These are phyloP conservation scores for Alcedo atthis DNA, from an alignment of 2,797 vertebrate genomes.

Conservation along the genomic window DNA sequence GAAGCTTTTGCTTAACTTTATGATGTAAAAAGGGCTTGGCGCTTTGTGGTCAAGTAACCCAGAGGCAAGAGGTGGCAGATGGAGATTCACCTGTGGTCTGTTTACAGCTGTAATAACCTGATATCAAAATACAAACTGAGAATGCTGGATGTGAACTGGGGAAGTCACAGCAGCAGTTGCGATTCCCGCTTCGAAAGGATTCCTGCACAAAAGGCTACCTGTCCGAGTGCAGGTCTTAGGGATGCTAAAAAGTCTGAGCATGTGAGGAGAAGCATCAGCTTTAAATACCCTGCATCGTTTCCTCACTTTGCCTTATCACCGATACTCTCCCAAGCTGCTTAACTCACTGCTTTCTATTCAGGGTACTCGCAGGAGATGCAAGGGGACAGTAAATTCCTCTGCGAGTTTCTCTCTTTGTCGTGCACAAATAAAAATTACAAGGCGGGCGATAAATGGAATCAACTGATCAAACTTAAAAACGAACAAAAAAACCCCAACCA, in stretches of 20 bases:
- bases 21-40: not conserved
- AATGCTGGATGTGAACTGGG: not conserved
- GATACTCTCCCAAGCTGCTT: not conserved
- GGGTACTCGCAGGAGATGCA: not conserved
- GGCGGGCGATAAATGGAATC: not conserved
- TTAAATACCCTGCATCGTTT: not conserved
- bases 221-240: not conserved
- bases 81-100: not conserved
- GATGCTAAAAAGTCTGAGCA: not conserved
- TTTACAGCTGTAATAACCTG: not conserved
- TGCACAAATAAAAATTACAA: not conserved
- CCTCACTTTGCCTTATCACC: not conserved
- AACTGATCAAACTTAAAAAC: not conserved
- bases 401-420: not conserved
- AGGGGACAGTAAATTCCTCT: not conserved
- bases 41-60: slow-evolving; percentile 12
- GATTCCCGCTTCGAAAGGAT: not conserved
- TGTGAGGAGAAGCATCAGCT: not conserved
- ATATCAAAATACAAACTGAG: not conserved
- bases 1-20: not conserved
- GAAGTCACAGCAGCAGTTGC: not conserved
- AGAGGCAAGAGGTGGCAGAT: not conserved
- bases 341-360: not conserved
- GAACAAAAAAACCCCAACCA: not conserved
- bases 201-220: not conserved